These are phyloP conservation scores for Pseudococcus viburni DNA, from an alignment of 2,888 invertebrate genomes.

Conservation along the genomic window DNA sequence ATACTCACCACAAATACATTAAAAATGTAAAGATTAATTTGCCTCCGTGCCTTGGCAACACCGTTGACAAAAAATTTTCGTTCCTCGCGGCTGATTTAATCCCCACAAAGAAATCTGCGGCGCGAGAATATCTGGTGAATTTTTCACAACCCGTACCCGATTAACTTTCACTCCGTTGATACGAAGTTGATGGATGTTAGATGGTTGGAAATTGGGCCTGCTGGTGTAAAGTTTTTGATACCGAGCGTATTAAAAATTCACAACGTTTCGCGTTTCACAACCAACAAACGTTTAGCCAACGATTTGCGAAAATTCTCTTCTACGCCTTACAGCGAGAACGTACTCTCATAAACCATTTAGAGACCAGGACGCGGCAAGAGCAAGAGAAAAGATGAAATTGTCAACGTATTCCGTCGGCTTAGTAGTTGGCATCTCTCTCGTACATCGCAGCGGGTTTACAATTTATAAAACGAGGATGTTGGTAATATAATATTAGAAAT, in stretches of 20 bases:
- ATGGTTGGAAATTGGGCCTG: not conserved
- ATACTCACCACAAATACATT: not conserved
- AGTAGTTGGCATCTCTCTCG: not conserved
- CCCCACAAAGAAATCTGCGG: not conserved
- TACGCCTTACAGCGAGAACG: not conserved
- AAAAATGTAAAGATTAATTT: not conserved
- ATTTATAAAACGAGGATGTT: slow-evolving; percentile 31
- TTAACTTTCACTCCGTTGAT: slow-evolving; percentile 16
- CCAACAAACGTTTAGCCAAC: not conserved
- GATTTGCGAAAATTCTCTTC: slow-evolving; percentile 37
- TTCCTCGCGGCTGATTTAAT: not conserved
- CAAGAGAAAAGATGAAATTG: not conserved
- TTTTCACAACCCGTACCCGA: not conserved
- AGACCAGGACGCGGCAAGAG: no score
- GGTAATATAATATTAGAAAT: slow-evolving; percentile 49
- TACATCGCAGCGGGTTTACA: slow-evolving; percentile 2
- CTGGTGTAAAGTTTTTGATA: not conserved
- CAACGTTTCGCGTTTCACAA: not conserved
- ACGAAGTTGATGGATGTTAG: slow-evolving; percentile 1
- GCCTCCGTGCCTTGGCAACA: not conserved
- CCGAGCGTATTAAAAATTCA: slow-evolving; percentile 20
- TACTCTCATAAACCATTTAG: slow-evolving; percentile 9
- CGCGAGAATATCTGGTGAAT: slow-evolving; percentile 10
- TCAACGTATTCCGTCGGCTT: not conserved
- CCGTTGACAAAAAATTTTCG: not conserved